Conservation (phyloP, 2,797 vertebrate species). For the Australoheros facetus region DNA sequence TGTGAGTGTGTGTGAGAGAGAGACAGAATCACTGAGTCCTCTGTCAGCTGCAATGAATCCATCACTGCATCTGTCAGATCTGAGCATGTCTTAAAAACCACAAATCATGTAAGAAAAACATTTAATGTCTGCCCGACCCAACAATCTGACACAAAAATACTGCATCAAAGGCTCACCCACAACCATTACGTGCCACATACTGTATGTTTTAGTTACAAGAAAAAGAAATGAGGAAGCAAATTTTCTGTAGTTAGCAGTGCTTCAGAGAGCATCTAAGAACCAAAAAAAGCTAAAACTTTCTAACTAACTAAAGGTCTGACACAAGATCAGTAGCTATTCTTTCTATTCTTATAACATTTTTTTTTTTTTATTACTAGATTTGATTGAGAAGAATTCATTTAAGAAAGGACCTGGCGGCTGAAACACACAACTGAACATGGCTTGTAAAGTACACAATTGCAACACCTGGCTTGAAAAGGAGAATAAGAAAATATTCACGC, state of each 20-base stretch:
- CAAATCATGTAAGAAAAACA: conserved; percentile 31
- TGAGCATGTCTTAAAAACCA: conserved; percentile 7
- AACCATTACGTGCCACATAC: conserved; percentile 8
- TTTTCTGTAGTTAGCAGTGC: not conserved
- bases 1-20: not conserved
- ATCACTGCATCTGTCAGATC: not conserved
- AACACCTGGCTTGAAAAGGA: not conserved
- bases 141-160: conserved; percentile 58
- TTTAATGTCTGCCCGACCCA: conserved; percentile 41
- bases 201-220: conserved; percentile 23
- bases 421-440: not conserved
- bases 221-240: not conserved
- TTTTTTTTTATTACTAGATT: not conserved
- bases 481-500: not conserved
- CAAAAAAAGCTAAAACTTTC: not conserved
- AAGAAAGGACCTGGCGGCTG: not conserved
- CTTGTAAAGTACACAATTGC: not conserved
- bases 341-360: not conserved
- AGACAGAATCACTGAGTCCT: not conserved
- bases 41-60: not conserved
- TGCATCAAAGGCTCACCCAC: conserved; percentile 32
- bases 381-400: not conserved
- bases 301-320: not conserved
- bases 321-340: not conserved
- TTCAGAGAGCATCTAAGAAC: conserved; percentile 1